A percentile compares a stretch with the other conserved stretches of the same genome.
These are phyloP conservation scores for Leuciscus waleckii DNA, from an alignment of 2,797 vertebrate genomes.

Conservation along the genomic window DNA sequence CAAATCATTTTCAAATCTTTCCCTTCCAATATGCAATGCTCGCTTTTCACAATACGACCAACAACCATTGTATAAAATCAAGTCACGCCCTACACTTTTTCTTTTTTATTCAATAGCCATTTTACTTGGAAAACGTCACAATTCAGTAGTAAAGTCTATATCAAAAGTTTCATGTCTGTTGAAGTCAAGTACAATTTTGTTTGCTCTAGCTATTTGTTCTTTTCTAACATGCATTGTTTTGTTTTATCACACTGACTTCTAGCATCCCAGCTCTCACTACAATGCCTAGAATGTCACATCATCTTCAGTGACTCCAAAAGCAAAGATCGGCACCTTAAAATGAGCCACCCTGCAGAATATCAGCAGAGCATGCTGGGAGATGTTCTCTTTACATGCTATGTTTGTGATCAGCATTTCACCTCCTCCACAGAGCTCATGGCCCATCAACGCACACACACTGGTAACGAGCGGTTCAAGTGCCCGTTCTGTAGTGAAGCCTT, in stretches of 20 bases:
- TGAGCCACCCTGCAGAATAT: constrained; percentile 82
- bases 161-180: background rate
- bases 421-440: constrained; percentile 82
- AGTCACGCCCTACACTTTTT: background rate
- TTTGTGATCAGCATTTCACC: constrained; percentile 83
- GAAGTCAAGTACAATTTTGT: background rate
- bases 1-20: background rate
- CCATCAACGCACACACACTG: constrained; percentile 82
- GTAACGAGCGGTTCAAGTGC: constrained; percentile 81
- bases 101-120: background rate
- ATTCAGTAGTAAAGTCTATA: background rate
- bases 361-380: constrained; percentile 81
- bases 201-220: background rate
- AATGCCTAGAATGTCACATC: constrained; percentile 85
- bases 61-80: background rate
- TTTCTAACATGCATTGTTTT: constrained; percentile 22
- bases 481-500: constrained; percentile 77
- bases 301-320: constrained; percentile 85
- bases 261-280: constrained; percentile 81
- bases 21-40: background rate
- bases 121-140: background rate
- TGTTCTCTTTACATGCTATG: constrained; percentile 83
- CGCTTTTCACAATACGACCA: background rate
- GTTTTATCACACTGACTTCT: background rate
- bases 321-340: constrained; percentile 83